phyloP scores from a whole-genome alignment of 2,797 vertebrate genomes.

The Bradypus variegatus region DNA sequence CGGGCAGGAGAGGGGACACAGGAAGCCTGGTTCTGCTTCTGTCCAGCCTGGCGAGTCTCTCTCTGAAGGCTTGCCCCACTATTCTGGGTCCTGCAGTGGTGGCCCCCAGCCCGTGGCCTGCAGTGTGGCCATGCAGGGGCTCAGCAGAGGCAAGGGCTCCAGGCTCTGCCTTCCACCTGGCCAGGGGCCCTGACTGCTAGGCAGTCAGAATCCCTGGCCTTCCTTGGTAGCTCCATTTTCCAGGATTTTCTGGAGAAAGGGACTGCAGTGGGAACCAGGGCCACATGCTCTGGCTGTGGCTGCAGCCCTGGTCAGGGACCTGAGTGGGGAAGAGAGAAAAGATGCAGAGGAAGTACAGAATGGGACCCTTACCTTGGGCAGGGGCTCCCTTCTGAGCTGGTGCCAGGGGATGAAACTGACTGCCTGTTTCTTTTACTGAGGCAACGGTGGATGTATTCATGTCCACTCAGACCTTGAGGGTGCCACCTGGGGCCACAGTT shows the following conservation, averaged over 20 bases:
- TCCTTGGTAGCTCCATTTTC: not conserved
- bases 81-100: not conserved
- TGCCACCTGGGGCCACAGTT: not conserved
- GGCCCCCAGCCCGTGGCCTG: not conserved
- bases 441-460: not conserved
- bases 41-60: not conserved
- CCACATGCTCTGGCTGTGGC: not conserved
- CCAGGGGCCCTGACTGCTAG: not conserved
- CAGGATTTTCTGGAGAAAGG: not conserved
- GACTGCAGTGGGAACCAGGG: not conserved
- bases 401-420: not conserved
- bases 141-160: not conserved
- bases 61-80: fast-evolving
- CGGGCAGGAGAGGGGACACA: fast-evolving
- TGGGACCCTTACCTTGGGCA: not conserved
- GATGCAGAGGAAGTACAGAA: not conserved
- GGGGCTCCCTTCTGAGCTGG: not conserved
- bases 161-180: not conserved
- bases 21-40: not conserved
- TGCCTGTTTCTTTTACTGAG: not conserved
- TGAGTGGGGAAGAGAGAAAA: not conserved
- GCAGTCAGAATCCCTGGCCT: not conserved
- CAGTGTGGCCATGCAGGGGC: not conserved
- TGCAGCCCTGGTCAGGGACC: not conserved
- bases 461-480: not conserved